Evolutionary conservation across 2,797 vertebrate genomes (phyloP).

Genomic region (Peromyscus eremicus): DNA sequence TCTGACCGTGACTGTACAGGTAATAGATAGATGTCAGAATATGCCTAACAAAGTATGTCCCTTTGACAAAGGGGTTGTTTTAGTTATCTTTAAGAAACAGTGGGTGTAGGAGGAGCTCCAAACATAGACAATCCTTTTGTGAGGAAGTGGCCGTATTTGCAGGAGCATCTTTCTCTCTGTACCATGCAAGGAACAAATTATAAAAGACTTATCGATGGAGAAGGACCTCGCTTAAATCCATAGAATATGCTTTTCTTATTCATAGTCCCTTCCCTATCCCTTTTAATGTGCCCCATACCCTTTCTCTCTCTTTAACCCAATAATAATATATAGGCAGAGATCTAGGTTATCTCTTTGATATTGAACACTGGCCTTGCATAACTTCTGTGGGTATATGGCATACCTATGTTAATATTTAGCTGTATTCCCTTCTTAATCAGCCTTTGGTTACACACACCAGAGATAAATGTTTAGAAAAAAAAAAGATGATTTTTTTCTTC

Average conservation of each 20-base stretch:
- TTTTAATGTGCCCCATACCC: fast-evolving
- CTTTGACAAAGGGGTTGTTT: background rate
- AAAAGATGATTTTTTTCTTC: background rate
- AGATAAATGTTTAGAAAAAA: background rate
- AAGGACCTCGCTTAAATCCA: background rate
- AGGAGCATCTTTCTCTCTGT: background rate
- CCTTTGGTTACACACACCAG: background rate
- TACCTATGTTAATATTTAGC: background rate
- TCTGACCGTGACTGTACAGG: background rate
- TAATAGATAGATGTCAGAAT: background rate
- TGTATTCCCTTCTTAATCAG: background rate
- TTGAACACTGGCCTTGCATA: background rate
- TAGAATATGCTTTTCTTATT: background rate
- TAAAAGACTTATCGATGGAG: background rate
- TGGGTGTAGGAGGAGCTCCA: background rate
- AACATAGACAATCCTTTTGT: background rate
- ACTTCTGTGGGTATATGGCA: background rate
- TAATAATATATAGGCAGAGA: background rate
- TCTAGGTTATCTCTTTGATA: background rate
- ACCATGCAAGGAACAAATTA: background rate
- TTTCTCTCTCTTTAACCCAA: background rate
- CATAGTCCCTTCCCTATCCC: background rate
- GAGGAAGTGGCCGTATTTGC: background rate
- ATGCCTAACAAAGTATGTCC: background rate
- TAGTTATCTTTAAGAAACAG: background rate